phyloP scores from a whole-genome alignment of 2,113 vertebrate genomes.

The Athene noctua region DNA sequence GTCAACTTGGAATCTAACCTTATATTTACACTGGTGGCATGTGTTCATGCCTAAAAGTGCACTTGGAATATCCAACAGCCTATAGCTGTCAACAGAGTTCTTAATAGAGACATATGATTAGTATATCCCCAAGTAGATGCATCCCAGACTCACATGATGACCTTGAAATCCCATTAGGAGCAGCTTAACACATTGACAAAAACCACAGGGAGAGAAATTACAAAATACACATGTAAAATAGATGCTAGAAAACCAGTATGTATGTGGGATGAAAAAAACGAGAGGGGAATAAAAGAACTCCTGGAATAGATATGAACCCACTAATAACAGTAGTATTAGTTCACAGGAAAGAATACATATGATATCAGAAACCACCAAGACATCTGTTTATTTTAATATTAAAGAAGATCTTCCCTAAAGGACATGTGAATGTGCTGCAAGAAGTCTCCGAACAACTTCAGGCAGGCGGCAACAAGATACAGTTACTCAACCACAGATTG shows the following conservation, averaged over 20 bases:
- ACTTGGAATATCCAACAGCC: neutral
- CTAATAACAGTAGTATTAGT: neutral
- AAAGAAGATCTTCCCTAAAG: constrained; percentile 16
- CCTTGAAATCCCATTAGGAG: constrained; percentile 1
- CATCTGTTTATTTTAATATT: constrained; percentile 40
- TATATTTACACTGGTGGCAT: neutral
- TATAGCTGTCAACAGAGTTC: neutral
- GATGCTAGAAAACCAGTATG: neutral
- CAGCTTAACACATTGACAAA: neutral
- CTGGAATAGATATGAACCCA: neutral
- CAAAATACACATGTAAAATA: neutral
- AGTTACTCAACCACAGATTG: neutral
- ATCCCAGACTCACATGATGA: neutral
- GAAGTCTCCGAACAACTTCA: neutral
- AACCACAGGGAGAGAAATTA: neutral
- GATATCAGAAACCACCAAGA: constrained; percentile 55
- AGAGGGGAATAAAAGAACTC: neutral
- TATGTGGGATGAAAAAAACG: neutral
- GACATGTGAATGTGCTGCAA: neutral
- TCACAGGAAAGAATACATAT: constrained; percentile 27
- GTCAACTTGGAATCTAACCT: neutral
- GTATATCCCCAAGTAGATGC: neutral
- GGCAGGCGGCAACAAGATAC: neutral
- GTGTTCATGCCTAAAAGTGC: neutral
- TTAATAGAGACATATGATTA: neutral